phyloP scores from a whole-genome alignment of 2,113 vertebrate species.

The Nesoenas mayeri region DNA sequence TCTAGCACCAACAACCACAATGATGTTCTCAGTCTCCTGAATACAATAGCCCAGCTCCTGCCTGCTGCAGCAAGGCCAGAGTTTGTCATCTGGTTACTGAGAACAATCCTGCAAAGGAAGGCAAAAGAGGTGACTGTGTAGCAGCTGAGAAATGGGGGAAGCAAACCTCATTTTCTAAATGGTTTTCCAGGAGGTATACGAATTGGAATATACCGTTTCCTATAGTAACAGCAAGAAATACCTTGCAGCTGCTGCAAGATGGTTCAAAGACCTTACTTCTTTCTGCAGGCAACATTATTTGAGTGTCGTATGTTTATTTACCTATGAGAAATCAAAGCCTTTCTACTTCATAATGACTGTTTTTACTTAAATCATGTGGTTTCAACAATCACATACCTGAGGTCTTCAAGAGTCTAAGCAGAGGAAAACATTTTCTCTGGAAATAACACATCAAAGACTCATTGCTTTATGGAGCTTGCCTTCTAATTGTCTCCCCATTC shows the following conservation, averaged over 20 bases:
- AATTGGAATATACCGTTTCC: not conserved
- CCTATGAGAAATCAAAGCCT: not conserved
- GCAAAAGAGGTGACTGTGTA: not conserved
- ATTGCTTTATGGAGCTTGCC: not conserved
- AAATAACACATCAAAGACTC: not conserved
- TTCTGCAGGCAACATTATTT: not conserved
- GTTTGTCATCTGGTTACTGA: not conserved
- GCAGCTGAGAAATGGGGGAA: not conserved
- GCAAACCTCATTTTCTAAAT: not conserved
- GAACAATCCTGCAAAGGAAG: not conserved
- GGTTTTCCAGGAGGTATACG: not conserved
- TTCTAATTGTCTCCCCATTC: not conserved
- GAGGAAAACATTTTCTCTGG: not conserved
- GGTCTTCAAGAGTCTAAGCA: not conserved
- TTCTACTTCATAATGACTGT: not conserved
- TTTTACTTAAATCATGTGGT: not conserved
- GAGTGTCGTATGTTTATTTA: not conserved
- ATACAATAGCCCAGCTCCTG: not conserved
- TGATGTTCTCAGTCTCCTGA: not conserved
- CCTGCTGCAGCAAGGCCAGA: not conserved
- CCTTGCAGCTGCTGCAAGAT: not conserved
- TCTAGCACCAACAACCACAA: fast-evolving
- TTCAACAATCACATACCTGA: not conserved
- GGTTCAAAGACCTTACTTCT: not conserved
- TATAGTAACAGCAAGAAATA: not conserved